Conservation (phyloP, 2,797 vertebrate species). For the Cottoperca gobio region DNA sequence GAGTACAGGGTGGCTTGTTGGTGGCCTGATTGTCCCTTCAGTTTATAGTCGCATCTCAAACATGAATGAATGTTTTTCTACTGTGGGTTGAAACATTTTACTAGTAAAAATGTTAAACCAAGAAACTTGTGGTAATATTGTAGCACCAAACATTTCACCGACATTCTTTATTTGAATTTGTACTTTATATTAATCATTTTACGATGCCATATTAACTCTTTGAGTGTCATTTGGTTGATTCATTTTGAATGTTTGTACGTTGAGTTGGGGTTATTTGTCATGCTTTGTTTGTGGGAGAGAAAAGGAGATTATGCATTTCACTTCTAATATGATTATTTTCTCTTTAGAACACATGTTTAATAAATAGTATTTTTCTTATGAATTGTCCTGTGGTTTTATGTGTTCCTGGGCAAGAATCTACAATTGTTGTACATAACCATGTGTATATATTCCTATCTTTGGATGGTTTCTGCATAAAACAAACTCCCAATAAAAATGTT, state of each 20-base stretch:
- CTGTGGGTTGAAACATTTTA: conserved; percentile 25
- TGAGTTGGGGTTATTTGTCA: conserved; percentile 16
- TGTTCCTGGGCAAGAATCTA: neutral
- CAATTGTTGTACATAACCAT: neutral
- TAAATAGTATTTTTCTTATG: conserved; percentile 61
- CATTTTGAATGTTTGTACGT: conserved; percentile 8
- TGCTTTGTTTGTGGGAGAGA: conserved; percentile 11
- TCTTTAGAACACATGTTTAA: conserved; percentile 32
- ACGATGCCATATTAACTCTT: conserved; percentile 35
- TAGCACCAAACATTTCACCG: conserved; percentile 24
- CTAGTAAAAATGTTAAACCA: conserved; percentile 21
- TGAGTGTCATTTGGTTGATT: conserved; percentile 6
- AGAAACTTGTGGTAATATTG: conserved; percentile 22
- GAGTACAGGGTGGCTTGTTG: conserved; percentile 4
- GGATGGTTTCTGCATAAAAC: neutral
- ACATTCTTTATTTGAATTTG: conserved; percentile 7
- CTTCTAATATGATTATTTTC: conserved; percentile 20
- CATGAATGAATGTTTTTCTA: conserved; percentile 32
- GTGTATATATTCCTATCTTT: neutral
- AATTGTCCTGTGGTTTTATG: conserved; percentile 4
- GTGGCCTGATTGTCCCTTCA: neutral
- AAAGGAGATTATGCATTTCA: conserved; percentile 27
- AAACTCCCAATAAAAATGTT: neutral
- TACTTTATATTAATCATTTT: conserved; percentile 14
- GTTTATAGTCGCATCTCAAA: neutral